Base-by-base conservation (phyloP, 2,797 vertebrate species). In the Antrozous pallidus region DNA sequence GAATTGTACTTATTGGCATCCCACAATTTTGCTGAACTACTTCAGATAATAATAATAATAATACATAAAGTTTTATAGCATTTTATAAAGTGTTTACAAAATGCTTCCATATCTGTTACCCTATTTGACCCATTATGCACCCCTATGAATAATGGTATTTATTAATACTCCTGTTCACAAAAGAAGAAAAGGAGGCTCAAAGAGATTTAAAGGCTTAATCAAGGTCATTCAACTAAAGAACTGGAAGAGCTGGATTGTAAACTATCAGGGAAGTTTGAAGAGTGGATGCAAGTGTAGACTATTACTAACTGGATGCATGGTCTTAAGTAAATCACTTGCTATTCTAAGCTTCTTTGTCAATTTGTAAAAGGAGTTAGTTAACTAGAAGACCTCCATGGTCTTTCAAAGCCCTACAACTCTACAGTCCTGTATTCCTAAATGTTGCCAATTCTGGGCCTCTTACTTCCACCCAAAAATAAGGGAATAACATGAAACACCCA, bases 371-470 rank as follows among this genome's bases (percentile, higher is more conserved):
- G 33, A 11, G 18, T 38, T 70, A 24, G 13, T 75, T 86, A 90
- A 77, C 31, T 49, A 47, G 22, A 81, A 36, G 18, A 83, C 67
- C 14, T 65, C n/a, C n/a, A 10, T 40, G 8, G 24, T 49, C 63
- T 82, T 90, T 70, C 75, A 83, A 89, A 87, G 20, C 28, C 71
- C 81, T 82, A 26, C 83, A 54, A 87, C 85, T 91, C 88, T 75
- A 28, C 9, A 8, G 36, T 9, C 8, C 12, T 51, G n/a, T 82
- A 45, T 58, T 16, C n/a, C 38, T 86, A 71, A 58, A 47, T 79
- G 40, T 22, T 47, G 78, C 54, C 74, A 75, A 58, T 47, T 89
- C 40, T 69, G 40, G 26, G 40, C 40, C 22, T 82, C 0, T 0
- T 36, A 36, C 42, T 22, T 74, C 42, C 24, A 49, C 3, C 22